Percentiles rank a stretch among this genome's conserved stretches.
Evolutionary conservation across 2,888 invertebrate genomes (phyloP).

Genomic region (Thereva nobilitata): DNA sequence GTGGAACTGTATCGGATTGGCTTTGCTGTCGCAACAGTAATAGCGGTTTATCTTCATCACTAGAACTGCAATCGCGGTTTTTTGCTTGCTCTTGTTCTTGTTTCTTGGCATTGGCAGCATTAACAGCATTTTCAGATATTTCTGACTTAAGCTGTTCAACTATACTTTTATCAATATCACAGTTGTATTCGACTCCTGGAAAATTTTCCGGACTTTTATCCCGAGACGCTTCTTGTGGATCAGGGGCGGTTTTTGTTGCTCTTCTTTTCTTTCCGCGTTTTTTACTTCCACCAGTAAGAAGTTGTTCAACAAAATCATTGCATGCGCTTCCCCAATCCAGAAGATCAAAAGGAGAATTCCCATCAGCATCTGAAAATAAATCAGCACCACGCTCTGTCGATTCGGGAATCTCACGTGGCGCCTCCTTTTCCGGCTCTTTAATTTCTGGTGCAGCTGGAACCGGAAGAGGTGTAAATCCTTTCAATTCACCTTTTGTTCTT

Average conservation of each 20-base stretch:
- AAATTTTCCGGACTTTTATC: slow-evolving; percentile 27
- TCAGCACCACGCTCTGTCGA: background rate
- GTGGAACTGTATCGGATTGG: background rate
- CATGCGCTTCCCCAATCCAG: slow-evolving; percentile 70
- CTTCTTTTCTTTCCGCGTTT: slow-evolving; percentile 60
- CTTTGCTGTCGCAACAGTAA: slow-evolving; percentile 41
- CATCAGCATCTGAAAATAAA: slow-evolving; percentile 38
- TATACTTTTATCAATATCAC: slow-evolving; percentile 58
- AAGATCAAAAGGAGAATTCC: slow-evolving; percentile 42
- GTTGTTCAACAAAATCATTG: slow-evolving; percentile 78
- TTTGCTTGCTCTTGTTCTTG: background rate
- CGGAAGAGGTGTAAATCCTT: slow-evolving; percentile 60
- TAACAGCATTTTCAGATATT: slow-evolving; percentile 30
- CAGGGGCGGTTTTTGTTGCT: slow-evolving; percentile 47
- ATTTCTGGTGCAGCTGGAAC: slow-evolving; percentile 40
- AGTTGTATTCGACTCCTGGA: slow-evolving; percentile 56
- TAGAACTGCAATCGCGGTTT: slow-evolving; percentile 36
- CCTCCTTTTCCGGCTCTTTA: slow-evolving; percentile 37
- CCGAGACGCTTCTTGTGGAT: slow-evolving; percentile 29
- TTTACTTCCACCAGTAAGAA: slow-evolving; percentile 65
- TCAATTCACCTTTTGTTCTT: slow-evolving; percentile 84
- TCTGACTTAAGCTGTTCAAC: slow-evolving; percentile 41
- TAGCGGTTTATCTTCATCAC: slow-evolving; percentile 51
- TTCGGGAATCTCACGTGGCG: background rate
- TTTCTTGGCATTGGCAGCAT: slow-evolving; percentile 25